Percentiles rank a stretch among this genome's conserved stretches.
phyloP scores from a whole-genome alignment of 1,140 invertebrate species.

The Aethina tumida region DNA sequence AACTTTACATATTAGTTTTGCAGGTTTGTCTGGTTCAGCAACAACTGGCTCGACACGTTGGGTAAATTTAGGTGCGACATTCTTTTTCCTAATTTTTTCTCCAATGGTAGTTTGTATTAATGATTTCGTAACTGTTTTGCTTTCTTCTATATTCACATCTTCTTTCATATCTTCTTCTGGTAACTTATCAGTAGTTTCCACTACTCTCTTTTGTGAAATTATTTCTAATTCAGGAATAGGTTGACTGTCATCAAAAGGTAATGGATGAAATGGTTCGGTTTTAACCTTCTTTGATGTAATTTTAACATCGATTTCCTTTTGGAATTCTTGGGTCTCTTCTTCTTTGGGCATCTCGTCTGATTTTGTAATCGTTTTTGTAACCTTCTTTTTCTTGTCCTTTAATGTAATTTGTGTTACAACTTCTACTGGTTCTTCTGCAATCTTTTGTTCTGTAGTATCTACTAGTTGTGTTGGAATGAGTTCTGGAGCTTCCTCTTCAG shows the following conservation, averaged over 20 bases:
- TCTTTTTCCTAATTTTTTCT: slow-evolving; percentile 40
- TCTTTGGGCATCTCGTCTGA: slow-evolving; percentile 31
- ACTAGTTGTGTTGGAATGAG: slow-evolving; percentile 32
- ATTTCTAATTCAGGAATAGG: slow-evolving; percentile 47
- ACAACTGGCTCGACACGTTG: slow-evolving; percentile 58
- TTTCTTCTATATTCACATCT: slow-evolving; percentile 34
- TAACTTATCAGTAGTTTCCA: slow-evolving; percentile 38
- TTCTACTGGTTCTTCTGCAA: slow-evolving; percentile 23
- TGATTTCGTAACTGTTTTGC: slow-evolving; percentile 33
- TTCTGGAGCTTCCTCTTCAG: slow-evolving; percentile 18
- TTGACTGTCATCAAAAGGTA: slow-evolving; percentile 36
- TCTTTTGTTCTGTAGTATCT: slow-evolving; percentile 25
- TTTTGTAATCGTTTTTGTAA: slow-evolving; percentile 31
- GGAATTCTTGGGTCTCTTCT: slow-evolving; percentile 35
- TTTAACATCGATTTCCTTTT: slow-evolving; percentile 42
- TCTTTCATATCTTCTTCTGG: slow-evolving; percentile 40
- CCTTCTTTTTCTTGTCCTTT: slow-evolving; percentile 26
- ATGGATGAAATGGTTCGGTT: slow-evolving; percentile 34
- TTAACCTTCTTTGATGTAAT: slow-evolving; percentile 40
- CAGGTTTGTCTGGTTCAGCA: slow-evolving; percentile 48
- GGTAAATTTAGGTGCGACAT: slow-evolving; percentile 56
- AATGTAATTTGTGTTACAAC: slow-evolving; percentile 36
- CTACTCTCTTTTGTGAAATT: slow-evolving; percentile 31
- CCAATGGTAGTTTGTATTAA: slow-evolving; percentile 41
- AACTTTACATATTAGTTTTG: slow-evolving; percentile 55